Evolutionary conservation across 1,140 invertebrate genomes (phyloP).

Genomic region (Drosophila elegans): DNA sequence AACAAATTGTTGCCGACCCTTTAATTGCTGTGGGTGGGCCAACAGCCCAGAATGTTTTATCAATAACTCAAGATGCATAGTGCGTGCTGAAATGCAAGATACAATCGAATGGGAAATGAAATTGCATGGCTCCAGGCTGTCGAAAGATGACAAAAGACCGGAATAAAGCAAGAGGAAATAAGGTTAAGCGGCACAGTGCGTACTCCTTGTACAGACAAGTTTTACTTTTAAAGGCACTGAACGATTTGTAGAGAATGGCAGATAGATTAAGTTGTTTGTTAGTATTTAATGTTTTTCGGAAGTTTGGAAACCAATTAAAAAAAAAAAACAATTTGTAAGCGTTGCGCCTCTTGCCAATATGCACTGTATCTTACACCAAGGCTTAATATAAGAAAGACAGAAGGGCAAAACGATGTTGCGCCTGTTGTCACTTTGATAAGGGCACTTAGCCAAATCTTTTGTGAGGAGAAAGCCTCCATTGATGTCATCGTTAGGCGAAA

Average conservation of each 20-base stretch:
- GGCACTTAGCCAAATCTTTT: constrained; percentile 73
- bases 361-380: constrained; percentile 1
- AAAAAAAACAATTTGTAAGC: no score
- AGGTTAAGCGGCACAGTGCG: not conserved
- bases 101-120: constrained; percentile 17
- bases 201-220: not conserved
- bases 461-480: constrained; percentile 26
- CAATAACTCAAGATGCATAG: constrained; percentile 49
- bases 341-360: no score
- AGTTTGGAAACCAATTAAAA: not conserved
- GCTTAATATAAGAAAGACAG: constrained; percentile 28
- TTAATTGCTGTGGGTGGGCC: constrained; percentile 39
- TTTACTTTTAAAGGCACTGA: not conserved
- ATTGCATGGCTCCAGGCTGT: constrained; percentile 18
- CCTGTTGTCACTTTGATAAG: constrained; percentile 79
- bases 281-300: not conserved
- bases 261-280: no score
- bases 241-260: no score
- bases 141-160: constrained; percentile 4
- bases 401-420: constrained; percentile 44
- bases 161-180: not conserved
- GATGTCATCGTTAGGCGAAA: constrained; percentile 46
- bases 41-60: constrained; percentile 40
- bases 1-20: constrained; percentile 29
- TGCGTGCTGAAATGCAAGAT: constrained; percentile 37